Evolutionary conservation across 2,888 invertebrate genomes (phyloP), one percentile per base, ranked within the genome.

Genomic region (Antheraea assamensis): DNA sequence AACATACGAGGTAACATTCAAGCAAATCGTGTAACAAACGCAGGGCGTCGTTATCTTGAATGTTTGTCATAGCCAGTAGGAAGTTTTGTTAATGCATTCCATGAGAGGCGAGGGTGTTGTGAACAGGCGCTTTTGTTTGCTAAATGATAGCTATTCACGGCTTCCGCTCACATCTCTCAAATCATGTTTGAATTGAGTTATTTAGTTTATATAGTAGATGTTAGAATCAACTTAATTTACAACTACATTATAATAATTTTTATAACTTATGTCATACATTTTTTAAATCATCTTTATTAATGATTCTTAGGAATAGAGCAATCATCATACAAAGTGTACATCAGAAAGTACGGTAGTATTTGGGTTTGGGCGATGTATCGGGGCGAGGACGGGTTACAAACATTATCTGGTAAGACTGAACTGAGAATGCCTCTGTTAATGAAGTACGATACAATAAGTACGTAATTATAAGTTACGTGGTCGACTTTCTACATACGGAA

Each of bases 11-110:
- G 35, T 19, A 10, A 31, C 30, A 31, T 30, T 66, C 3, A 68
- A 27, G 55, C 21, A 42, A 31, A n/a, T 72, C n/a, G 21, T 42
- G 47, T 24, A 49, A 70, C 52, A 71, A 64, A 64, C 61, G 58
- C 55, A 7, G 21, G 10, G 55, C 61, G 47, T 68, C 74, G 55
- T 74, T 72, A 71, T 31, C 71, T 31, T 13, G 35, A 68, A n/a
- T 71, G 71, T 68, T 74, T 68, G 74, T 74, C 74, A 52, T 74
- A 68, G 52, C 30, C n/a, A 55, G 21, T 42, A 7, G 68, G 55
- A 27, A 35, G 70, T 74, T 73, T 64, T 71, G 72, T 73, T 74
- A 73, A 74, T 74, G 74, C 72, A 72, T 71, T 71, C 73, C 52
- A 64, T 55, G 35, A 66, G 68, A 27, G 27, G 30, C 68, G 31